phyloP scores from a whole-genome alignment of 2,888 invertebrate species.

The Thera obeliscata region DNA sequence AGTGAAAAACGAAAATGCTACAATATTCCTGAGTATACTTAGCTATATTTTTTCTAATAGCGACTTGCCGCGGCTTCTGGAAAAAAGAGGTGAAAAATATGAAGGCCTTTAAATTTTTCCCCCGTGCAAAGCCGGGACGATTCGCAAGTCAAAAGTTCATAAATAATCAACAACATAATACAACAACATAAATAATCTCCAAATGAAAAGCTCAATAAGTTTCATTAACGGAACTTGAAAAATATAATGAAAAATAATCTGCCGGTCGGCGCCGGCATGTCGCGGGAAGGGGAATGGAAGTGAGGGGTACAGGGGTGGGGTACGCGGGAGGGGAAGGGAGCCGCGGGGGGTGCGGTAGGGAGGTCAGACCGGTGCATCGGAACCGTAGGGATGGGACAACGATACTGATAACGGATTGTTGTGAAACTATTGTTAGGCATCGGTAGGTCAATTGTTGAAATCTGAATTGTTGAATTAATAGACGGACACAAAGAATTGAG shows the following conservation, averaged over 20 bases:
- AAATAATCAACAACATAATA: not conserved
- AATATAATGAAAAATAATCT: slow-evolving; percentile 51
- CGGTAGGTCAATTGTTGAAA: too few species aligned
- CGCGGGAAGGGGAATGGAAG: slow-evolving; percentile 54
- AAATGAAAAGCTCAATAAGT: not conserved
- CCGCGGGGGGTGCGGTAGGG: slow-evolving; percentile 58
- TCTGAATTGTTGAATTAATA: too few species aligned
- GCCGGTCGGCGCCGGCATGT: slow-evolving; percentile 71
- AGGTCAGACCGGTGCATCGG: slow-evolving; percentile 73
- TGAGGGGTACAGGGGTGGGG: slow-evolving; percentile 31
- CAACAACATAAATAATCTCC: not conserved
- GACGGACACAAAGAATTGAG: too few species aligned
- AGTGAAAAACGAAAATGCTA: too few species aligned
- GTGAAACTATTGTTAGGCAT: not conserved
- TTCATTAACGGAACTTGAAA: slow-evolving; percentile 40
- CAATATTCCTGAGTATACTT: too few species aligned
- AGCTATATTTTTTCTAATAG: too few species aligned
- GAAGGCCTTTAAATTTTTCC: too few species aligned
- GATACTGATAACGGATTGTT: not conserved
- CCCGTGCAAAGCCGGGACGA: too few species aligned
- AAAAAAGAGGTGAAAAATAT: too few species aligned
- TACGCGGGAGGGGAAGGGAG: slow-evolving; percentile 32
- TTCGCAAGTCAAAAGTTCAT: not conserved
- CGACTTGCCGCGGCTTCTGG: too few species aligned
- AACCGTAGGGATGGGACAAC: slow-evolving; percentile 48